Evolutionary conservation across 1,140 invertebrate species (phyloP).

Genomic region (Saccostrea cuccullata): DNA sequence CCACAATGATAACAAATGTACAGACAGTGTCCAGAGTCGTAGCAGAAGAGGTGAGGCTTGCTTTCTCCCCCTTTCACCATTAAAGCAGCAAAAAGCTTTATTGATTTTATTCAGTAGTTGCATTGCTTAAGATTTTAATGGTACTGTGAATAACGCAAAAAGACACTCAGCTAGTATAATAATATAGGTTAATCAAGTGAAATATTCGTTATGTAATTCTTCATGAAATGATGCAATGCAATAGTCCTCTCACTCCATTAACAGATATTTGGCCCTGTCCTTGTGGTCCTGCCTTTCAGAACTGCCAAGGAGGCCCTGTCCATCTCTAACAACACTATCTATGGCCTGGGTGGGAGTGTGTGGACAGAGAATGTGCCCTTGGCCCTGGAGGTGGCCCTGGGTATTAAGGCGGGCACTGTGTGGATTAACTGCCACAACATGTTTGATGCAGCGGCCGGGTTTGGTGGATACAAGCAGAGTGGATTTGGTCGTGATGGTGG

Average conservation of each 20-base stretch:
- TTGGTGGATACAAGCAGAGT: slow-evolving; percentile 80
- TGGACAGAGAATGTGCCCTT: slow-evolving; percentile 82
- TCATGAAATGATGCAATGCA: no score
- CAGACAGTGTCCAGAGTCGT: slow-evolving; percentile 78
- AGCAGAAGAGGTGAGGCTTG: slow-evolving; percentile 75
- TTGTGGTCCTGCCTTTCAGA: slow-evolving; percentile 81
- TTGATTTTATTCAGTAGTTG: no score
- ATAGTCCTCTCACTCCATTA: neutral
- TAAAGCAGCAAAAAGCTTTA: no score
- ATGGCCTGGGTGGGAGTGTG: slow-evolving; percentile 80
- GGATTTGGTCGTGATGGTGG: slow-evolving; percentile 79
- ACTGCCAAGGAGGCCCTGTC: slow-evolving; percentile 82
- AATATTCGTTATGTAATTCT: no score
- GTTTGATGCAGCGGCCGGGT: slow-evolving; percentile 80
- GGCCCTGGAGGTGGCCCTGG: slow-evolving; percentile 81
- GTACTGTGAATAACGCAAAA: no score
- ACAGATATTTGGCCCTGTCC: slow-evolving; percentile 78
- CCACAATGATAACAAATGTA: slow-evolving; percentile 78
- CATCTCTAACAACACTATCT: slow-evolving; percentile 81
- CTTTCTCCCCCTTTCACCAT: no score
- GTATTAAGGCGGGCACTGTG: slow-evolving; percentile 81
- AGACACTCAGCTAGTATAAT: no score
- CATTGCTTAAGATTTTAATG: no score
- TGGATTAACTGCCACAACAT: slow-evolving; percentile 83
- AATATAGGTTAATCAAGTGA: no score